phyloP scores from a whole-genome alignment of 2,888 invertebrate species.

The Eupithecia inturbata region DNA sequence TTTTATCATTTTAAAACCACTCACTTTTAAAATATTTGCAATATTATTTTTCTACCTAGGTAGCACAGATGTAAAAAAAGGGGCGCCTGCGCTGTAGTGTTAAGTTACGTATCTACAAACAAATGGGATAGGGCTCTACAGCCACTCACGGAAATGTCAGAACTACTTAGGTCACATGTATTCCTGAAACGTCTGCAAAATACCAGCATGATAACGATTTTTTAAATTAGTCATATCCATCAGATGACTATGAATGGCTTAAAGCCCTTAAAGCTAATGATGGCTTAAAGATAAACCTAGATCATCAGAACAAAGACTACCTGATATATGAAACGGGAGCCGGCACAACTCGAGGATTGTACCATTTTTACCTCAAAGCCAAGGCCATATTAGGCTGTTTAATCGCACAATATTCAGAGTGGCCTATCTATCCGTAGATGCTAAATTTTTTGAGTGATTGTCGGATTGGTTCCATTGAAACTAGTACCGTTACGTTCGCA shows the following conservation, averaged over 20 bases:
- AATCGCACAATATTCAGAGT: slow-evolving; percentile 14
- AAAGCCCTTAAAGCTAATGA: no score
- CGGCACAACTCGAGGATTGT: slow-evolving; percentile 3
- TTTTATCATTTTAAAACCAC: no score
- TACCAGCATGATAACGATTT: background rate
- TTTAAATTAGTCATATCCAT: background rate
- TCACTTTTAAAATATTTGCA: no score
- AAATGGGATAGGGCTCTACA: background rate
- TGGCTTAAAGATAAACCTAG: no score
- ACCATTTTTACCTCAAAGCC: slow-evolving; percentile 8
- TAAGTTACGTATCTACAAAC: background rate
- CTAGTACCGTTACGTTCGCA: slow-evolving; percentile 51
- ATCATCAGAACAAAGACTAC: no score
- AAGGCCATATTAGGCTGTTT: slow-evolving; percentile 14
- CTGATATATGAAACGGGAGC: slow-evolving; percentile 15
- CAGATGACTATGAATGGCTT: background rate
- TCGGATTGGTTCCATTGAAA: slow-evolving; percentile 46
- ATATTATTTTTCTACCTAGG: no score
- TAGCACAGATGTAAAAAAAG: no score
- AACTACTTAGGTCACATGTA: no score
- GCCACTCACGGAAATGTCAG: background rate
- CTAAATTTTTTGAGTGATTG: slow-evolving; percentile 27
- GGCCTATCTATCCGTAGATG: slow-evolving; percentile 11
- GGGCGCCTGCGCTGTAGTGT: no score
- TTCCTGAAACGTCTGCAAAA: background rate